These are phyloP conservation scores for Onchidella celtica DNA, from an alignment of 2,888 invertebrate genomes.

Conservation along the genomic window DNA sequence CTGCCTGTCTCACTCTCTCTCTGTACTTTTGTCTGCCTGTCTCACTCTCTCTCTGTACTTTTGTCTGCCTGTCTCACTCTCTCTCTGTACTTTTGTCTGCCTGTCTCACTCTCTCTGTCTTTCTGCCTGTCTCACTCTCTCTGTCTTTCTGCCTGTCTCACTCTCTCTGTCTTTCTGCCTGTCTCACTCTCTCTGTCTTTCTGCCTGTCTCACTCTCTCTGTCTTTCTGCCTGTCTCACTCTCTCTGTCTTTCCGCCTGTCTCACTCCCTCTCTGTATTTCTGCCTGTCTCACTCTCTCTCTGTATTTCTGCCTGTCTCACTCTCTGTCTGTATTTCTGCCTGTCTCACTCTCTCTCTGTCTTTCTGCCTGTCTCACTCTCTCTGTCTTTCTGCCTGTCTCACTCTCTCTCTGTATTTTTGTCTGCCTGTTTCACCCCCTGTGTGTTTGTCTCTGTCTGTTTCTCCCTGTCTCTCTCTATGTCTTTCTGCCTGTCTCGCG, in stretches of 20 bases:
- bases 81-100: neutral
- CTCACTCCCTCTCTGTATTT: neutral
- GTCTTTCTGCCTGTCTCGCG: too few relatives aligned
- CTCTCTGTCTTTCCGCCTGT: neutral
- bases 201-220: neutral
- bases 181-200: neutral
- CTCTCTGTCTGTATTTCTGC: neutral
- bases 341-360: neutral
- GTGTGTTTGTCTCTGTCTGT: neutral
- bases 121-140: neutral
- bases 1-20: neutral
- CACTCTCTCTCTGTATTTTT: too few relatives aligned
- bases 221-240: neutral
- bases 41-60: neutral
- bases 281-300: neutral
- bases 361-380: neutral
- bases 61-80: neutral
- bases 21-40: neutral
- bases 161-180: neutral
- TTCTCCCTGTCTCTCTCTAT: neutral
- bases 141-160: neutral
- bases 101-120: neutral
- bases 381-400: conserved; percentile 13
- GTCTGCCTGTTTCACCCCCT: neutral
- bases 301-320: neutral